Percentiles rank a stretch among this genome's conserved stretches.
Conservation (phyloP, 35 echinoderm and acorn worm genomes). For the Lytechinus variegatus region DNA sequence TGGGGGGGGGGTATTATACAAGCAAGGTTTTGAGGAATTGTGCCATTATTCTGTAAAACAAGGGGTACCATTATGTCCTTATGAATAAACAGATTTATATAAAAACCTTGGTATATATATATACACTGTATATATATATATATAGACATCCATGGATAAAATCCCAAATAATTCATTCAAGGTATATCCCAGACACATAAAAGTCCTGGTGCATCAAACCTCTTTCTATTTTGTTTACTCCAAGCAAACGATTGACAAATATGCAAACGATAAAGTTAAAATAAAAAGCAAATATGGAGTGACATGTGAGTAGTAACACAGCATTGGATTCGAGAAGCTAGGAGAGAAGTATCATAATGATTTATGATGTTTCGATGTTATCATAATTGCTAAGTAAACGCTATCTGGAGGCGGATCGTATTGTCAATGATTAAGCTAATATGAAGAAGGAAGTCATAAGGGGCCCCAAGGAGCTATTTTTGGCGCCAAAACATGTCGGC, state of each 20-base stretch:
- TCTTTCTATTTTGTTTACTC: not conserved
- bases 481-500: constrained; percentile 2
- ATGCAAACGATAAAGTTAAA: not conserved
- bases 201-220: not conserved
- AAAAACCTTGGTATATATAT: too few relatives aligned
- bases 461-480: not conserved
- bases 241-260: not conserved
- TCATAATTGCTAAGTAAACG: not conserved
- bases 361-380: constrained; percentile 14
- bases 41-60: too few relatives aligned
- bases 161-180: too few relatives aligned
- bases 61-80: too few relatives aligned
- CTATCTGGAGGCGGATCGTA: not conserved
- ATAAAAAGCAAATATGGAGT: not conserved
- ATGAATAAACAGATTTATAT: too few relatives aligned
- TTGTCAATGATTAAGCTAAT: not conserved
- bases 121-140: too few relatives aligned
- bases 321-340: not conserved
- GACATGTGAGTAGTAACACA: not conserved
- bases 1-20: too few relatives aligned
- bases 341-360: not conserved
- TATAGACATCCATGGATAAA: too few relatives aligned
- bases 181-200: not conserved
- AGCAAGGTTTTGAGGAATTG: too few relatives aligned
- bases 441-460: not conserved